Evolutionary conservation across 2,888 invertebrate species (phyloP).

Genomic region (Megamerina dolium): DNA sequence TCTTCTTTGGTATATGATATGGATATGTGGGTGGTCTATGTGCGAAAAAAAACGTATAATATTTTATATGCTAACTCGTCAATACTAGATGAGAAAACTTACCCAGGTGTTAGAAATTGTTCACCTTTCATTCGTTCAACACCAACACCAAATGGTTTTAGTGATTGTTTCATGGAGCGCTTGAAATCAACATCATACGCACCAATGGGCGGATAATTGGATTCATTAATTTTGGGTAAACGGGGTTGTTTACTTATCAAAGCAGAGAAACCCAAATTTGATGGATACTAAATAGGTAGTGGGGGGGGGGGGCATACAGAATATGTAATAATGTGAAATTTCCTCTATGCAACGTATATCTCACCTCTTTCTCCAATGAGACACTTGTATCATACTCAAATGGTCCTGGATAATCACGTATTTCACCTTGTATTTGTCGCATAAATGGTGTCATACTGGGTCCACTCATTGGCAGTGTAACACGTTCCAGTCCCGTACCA

Average conservation of each 20-base stretch:
- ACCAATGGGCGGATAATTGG: slow-evolving; percentile 34
- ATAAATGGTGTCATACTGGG: slow-evolving; percentile 52
- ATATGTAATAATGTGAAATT: no score
- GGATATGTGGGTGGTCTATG: slow-evolving; percentile 33
- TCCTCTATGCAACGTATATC: no score
- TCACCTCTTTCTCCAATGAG: slow-evolving; percentile 32
- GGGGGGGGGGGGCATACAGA: no score
- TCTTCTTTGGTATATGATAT: slow-evolving; percentile 22
- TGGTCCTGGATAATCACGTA: slow-evolving; percentile 33
- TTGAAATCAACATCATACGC: slow-evolving; percentile 27
- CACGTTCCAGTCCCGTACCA: slow-evolving; percentile 51
- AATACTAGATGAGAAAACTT: slow-evolving; percentile 10
- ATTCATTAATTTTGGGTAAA: slow-evolving; percentile 17
- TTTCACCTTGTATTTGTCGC: slow-evolving; percentile 45
- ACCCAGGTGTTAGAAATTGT: slow-evolving; percentile 29
- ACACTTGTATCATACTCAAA: slow-evolving; percentile 23
- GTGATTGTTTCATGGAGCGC: slow-evolving; percentile 18
- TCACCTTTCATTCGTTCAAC: slow-evolving; percentile 13
- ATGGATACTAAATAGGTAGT: slow-evolving; percentile 31
- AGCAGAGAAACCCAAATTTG: slow-evolving; percentile 37
- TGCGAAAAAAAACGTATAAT: background rate
- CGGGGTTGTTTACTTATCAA: slow-evolving; percentile 37
- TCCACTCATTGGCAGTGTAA: slow-evolving; percentile 50
- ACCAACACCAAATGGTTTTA: slow-evolving; percentile 33
- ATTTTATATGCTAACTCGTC: slow-evolving; percentile 4